Conservation (phyloP, 2,113 vertebrate genomes). For the Himantopus leucocephalus region DNA sequence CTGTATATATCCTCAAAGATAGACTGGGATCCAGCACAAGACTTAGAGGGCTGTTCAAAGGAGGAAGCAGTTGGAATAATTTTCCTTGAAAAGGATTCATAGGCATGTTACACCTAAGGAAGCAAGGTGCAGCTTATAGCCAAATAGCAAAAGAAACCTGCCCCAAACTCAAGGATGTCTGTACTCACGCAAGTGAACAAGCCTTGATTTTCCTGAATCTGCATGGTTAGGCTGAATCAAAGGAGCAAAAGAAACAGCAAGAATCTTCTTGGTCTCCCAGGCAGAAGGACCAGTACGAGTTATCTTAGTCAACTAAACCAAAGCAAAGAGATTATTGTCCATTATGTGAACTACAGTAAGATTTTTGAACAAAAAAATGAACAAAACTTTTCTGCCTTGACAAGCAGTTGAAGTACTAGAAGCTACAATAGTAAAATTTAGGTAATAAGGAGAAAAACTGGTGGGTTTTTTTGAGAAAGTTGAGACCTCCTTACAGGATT, state of each 20-base stretch:
- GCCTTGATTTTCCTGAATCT: conserved; percentile 79
- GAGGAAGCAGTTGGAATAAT: background rate
- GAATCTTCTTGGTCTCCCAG: conserved; percentile 98
- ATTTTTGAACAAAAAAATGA: background rate
- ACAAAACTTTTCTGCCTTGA: background rate
- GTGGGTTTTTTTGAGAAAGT: background rate
- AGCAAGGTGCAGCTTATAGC: background rate
- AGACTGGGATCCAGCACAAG: background rate
- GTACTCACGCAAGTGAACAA: conserved; percentile 89
- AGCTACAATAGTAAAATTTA: background rate
- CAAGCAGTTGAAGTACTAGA: background rate
- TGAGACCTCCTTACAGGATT: background rate
- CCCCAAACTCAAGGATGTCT: background rate
- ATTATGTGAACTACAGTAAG: background rate
- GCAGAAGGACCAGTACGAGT: conserved; percentile 86
- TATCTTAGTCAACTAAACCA: conserved; percentile 91
- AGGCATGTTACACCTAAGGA: background rate
- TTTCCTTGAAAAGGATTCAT: background rate
- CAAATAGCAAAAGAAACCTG: background rate
- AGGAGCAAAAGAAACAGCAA: conserved; percentile 97
- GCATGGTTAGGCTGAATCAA: conserved; percentile 87
- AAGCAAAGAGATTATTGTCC: conserved; percentile 27
- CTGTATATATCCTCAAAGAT: background rate
- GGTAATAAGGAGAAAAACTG: background rate
- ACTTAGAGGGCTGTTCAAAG: background rate